Conservation (phyloP, 1,140 invertebrate genomes). For the Camponotus pennsylvanicus region DNA sequence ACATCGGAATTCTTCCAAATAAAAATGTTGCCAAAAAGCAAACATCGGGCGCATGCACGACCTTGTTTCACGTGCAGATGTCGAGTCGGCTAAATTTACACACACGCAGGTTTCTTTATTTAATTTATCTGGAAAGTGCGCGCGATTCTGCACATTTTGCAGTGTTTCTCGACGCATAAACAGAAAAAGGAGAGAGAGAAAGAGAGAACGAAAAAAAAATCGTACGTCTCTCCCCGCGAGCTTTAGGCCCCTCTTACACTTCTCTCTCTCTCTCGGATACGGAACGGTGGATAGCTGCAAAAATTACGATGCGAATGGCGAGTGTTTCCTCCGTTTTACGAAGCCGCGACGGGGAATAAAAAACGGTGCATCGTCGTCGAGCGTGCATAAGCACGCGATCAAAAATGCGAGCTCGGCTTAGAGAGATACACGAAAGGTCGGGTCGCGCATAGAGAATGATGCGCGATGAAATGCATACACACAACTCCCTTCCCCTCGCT, state of each 20-base stretch:
- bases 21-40: not conserved
- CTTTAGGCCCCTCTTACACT: not conserved
- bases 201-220: not conserved
- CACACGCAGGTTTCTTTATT: not conserved
- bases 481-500: not conserved
- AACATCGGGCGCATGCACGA: not conserved
- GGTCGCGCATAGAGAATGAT: constrained; percentile 48
- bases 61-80: not conserved
- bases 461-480: constrained; percentile 41
- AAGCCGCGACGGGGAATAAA: constrained; percentile 1
- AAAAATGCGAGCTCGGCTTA: constrained; percentile 2
- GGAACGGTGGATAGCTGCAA: not conserved
- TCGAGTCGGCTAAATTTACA: not conserved
- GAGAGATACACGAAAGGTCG: constrained; percentile 50
- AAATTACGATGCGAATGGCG: not conserved
- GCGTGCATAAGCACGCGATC: constrained; percentile 30
- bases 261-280: not conserved
- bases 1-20: not conserved
- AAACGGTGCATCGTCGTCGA: constrained; percentile 53
- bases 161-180: not conserved
- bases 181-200: not conserved
- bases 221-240: too few relatives aligned
- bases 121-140: constrained; percentile 13
- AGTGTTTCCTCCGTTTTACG: constrained; percentile 9
- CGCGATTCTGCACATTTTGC: not conserved